Evolutionary conservation across 2,113 vertebrate species (phyloP), one percentile per base, ranked within the genome.

Genomic region (Natator depressus): DNA sequence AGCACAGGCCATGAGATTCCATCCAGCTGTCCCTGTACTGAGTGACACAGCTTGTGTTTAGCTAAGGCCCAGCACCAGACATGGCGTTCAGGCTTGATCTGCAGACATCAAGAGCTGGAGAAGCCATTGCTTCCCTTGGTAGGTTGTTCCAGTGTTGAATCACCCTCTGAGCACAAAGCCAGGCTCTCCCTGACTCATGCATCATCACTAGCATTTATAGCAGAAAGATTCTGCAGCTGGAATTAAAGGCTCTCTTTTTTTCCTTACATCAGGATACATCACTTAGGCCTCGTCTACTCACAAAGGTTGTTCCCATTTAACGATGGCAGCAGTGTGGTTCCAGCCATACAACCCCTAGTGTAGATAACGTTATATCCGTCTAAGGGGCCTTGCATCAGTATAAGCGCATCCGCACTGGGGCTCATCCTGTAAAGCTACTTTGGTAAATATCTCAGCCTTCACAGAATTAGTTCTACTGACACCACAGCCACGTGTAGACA

Each of bases 61-160:
- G 51, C 29, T 49, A 57, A 38, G 29, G 2, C 16, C 87, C n/a
- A 19, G 42, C 85, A 55, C 54, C 87, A 91, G 86, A 78, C 51
- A 14, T 22, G 50, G 75, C 42, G 78, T 47, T 24, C 46, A 6
- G 49, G 62, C 84, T 46, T 4, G 6, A 42, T 91, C 82, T 84
- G 92, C 17, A 94, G 79, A n/a, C 83, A 49, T 22, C 6, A 65
- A 82, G 82, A 54, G 88, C 89, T 88, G 35, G 53, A 35, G 94
- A 87, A 89, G 35, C 6, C 81, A 47, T 81, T 85, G 72, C n/a
- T 92, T 88, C 78, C 8, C 31, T 91, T 89, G 89, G 85, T 93
- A 82, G 31, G 50, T 4, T 0, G 16, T 80, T 50, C 57, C 50
- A 0, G 0, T 84, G 92, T 79, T 91, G n/a, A 17, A 81, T 90